Evolutionary conservation across 2,797 vertebrate genomes (phyloP).

Genomic region (Manis crassicaudata): DNA sequence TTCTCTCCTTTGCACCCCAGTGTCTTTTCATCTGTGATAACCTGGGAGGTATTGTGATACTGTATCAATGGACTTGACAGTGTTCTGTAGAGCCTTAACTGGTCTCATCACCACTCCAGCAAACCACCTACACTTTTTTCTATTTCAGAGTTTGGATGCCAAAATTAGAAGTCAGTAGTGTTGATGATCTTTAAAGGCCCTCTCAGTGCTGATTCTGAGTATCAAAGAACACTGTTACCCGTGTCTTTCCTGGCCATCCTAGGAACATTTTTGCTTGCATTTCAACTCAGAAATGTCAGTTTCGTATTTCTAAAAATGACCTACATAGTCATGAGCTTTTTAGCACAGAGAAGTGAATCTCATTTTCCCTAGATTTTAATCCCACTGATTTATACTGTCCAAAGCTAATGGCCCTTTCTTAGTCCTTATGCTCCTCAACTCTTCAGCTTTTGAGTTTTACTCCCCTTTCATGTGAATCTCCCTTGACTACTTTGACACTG

Average conservation of each 20-base stretch:
- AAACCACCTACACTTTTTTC: background rate
- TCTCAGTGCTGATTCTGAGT: background rate
- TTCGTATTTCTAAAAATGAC: background rate
- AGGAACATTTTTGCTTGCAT: slow-evolving; percentile 32
- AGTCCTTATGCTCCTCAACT: background rate
- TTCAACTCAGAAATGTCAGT: slow-evolving; percentile 36
- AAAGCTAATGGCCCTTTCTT: background rate
- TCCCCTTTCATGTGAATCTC: background rate
- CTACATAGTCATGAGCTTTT: background rate
- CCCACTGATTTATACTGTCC: background rate
- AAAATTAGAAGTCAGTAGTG: background rate
- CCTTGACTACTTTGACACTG: background rate
- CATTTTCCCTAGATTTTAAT: background rate
- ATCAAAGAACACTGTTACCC: background rate
- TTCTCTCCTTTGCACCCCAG: background rate
- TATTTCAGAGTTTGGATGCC: slow-evolving; percentile 24
- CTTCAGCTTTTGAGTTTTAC: background rate
- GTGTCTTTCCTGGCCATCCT: background rate
- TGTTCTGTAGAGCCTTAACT: background rate
- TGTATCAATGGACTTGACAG: background rate
- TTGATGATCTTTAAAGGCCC: slow-evolving; percentile 29
- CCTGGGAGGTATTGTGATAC: background rate
- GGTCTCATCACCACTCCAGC: background rate
- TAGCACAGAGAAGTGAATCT: background rate
- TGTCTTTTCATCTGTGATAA: background rate